Evolutionary conservation across 1,140 invertebrate genomes (phyloP), one percentile per base, ranked within the genome.

Genomic region (Cataglyphis hispanica): DNA sequence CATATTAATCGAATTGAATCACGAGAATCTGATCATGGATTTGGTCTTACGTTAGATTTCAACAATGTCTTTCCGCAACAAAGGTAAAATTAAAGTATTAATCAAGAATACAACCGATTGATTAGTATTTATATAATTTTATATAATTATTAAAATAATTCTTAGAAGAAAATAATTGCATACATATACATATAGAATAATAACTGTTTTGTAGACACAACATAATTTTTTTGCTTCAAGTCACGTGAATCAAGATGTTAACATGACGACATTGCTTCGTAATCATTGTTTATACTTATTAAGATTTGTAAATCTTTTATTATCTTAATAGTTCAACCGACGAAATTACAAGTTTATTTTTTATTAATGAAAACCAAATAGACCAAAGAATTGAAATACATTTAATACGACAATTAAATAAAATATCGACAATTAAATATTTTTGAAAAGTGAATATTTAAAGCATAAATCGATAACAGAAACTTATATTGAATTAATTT

Each of bases 221-320:
- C 1, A 25, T 25, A 70, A 70, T 67, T 22, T 70, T 2, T 22
- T 16, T 46, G 63, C 19, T 2, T 13, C 22, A 46, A 50, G 25
- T 70, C 16, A 70, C 25, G 11, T 60, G 50, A 46, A 2, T 58
- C 66, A 58, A 58, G 43, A 58, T 43, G 11, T 81, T 46, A 70
- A 19, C 6, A 27, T 8, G 19, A 78, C 11, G n/a, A 22, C 6
- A 6, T 16, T 13, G 31, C 22, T 63, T 61, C 63, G n/a, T 37
- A 25, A 53, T 40, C 43, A 53, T 31, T 50, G 8, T 64, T 13
- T 22, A n/a, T n/a, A n/a, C n/a, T 13, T 19, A 50, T 50, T 50
- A 5, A 50, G 16, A 11, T 37, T 69, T 22, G 2, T 22, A 19
- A 78, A 67, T 7, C 66, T 78, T 13, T 50, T 13, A 6, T 76